Conservation (phyloP, 2,797 vertebrate genomes). For the Phataginus tetradactyla region DNA sequence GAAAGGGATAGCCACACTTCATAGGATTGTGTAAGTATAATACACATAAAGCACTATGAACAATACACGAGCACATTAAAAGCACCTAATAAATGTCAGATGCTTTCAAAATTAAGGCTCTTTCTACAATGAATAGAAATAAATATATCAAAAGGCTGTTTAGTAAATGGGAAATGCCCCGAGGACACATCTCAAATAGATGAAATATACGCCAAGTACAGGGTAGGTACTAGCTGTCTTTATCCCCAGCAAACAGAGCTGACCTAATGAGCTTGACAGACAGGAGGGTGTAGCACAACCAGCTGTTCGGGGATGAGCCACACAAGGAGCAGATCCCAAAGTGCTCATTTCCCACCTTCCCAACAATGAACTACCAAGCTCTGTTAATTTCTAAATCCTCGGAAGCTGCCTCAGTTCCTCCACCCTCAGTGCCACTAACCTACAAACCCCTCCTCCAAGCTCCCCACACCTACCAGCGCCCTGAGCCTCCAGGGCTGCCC, state of each 20-base stretch:
- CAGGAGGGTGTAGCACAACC: neutral
- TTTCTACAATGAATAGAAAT: constrained; percentile 51
- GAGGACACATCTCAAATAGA: neutral
- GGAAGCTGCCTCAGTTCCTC: neutral
- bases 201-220: neutral
- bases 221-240: neutral
- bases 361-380: neutral
- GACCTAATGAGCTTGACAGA: neutral
- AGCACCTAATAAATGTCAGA: constrained; percentile 31
- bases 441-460: neutral
- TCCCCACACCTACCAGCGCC: neutral
- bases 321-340: neutral
- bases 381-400: neutral
- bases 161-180: constrained; percentile 23
- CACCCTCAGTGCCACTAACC: neutral
- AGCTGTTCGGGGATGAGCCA: neutral
- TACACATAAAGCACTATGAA: neutral
- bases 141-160: constrained; percentile 6
- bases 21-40: neutral
- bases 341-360: neutral
- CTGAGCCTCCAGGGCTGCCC: neutral
- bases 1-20: neutral
- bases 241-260: neutral
- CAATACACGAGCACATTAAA: neutral
- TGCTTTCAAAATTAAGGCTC: constrained; percentile 38